Evolutionary conservation across 2,113 vertebrate species (phyloP), one percentile per base, ranked within the genome.

Genomic region (Caranx ignobilis): DNA sequence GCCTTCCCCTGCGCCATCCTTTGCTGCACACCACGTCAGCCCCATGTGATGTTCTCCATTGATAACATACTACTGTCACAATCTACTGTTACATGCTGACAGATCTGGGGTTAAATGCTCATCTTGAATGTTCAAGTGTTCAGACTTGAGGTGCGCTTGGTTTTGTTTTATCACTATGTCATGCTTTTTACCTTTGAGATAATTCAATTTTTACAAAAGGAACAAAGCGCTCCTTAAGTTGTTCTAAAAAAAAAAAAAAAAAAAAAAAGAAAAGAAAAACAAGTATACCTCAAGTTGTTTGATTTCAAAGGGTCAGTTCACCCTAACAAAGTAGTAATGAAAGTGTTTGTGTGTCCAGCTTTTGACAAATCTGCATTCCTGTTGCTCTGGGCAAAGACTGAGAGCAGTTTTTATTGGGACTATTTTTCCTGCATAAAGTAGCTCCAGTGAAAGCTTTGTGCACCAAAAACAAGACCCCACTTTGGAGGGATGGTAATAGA

Each of bases 11-110:
- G 87, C 90, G 91, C 90, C 95, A 95, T 95, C 90, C 88, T 94
- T 76, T 92, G 90, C 94, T 92, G 88, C 94, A 92, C 94, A 93
- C 92, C 93, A 91, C 88, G 82, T 92, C 90, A 92, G 92, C 94
- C 92, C 94, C 94, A 95, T 96, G 92, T 95, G 93, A 95, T 94
- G 94, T 95, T 93, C 90, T 95, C 90, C 95, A 95, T 94, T 52
- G 88, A 94, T 95, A 95, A 96, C 95, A 95, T 95, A 93, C 91
- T 94, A 95, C 93, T 92, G 88, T 91, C 91, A 92, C 90, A 45
- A 82, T 83, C 86, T 87, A 86, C 85, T 86, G 87, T 88, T 83
- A 91, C 91, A 89, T 88, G 47, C 76, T 34, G 69, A 79, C 91
- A 87, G 88, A 39, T 88, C 89, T 88, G 90, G 86, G 89, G 92